A percentile compares a stretch with the other conserved stretches of the same genome.
These are phyloP conservation scores for Drosophila punjabiensis DNA, from an alignment of 1,140 invertebrate species.

Conservation along the genomic window DNA sequence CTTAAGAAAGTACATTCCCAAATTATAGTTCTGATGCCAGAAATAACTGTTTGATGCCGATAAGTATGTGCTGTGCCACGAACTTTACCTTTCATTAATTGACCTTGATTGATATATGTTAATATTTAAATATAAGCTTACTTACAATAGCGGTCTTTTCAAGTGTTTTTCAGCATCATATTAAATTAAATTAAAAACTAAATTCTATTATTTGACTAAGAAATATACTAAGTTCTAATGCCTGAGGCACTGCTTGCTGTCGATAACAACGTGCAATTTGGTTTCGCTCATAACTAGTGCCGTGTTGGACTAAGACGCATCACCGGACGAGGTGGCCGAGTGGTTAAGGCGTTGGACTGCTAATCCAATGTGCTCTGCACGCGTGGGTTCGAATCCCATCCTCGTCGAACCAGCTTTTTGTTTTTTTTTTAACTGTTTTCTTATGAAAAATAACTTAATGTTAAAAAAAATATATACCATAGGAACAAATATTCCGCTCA, in stretches of 20 bases:
- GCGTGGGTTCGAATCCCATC: conserved; percentile 96
- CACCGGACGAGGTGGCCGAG: conserved; percentile 93
- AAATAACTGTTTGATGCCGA: neutral
- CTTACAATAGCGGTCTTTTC: neutral
- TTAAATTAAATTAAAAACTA: neutral
- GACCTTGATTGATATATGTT: neutral
- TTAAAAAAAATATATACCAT: no score
- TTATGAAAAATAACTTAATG: neutral
- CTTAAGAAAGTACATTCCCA: neutral
- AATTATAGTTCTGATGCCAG: neutral
- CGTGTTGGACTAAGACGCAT: conserved; percentile 34
- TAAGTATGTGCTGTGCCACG: neutral
- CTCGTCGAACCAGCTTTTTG: neutral
- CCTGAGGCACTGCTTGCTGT: conserved; percentile 18
- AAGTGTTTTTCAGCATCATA: neutral
- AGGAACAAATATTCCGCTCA: no score
- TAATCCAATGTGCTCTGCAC: conserved; percentile 90
- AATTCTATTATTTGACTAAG: neutral
- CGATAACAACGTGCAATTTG: conserved; percentile 8
- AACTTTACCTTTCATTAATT: neutral
- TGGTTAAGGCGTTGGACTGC: conserved; percentile 96
- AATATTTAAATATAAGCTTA: neutral
- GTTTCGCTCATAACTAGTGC: conserved; percentile 9
- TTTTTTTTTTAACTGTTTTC: neutral
- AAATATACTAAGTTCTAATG: conserved; percentile 6